phyloP scores from a whole-genome alignment of 2,113 vertebrate genomes.

The Hylia prasina region DNA sequence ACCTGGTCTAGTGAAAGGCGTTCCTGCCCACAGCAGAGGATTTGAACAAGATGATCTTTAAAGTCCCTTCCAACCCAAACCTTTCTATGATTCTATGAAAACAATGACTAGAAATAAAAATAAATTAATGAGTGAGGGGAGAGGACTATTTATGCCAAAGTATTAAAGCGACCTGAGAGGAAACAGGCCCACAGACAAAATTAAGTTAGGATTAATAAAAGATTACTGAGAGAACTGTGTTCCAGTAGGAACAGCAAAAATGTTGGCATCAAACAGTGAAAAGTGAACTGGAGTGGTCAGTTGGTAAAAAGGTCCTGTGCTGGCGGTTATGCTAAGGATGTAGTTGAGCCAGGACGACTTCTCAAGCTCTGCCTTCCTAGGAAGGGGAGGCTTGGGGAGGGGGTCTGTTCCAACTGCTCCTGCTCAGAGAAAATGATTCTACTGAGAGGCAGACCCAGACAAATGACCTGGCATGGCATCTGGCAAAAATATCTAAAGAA shows the following conservation, averaged over 20 bases:
- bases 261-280: background rate
- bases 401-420: background rate
- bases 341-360: background rate
- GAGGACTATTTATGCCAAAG: background rate
- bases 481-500: background rate
- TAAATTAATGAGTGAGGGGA: background rate
- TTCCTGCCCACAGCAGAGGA: fast-evolving
- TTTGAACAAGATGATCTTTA: background rate
- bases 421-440: background rate
- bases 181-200: background rate
- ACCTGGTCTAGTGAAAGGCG: no score
- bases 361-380: background rate
- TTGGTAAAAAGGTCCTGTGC: background rate
- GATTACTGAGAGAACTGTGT: background rate
- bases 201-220: background rate
- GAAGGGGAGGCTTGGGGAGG: background rate
- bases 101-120: background rate
- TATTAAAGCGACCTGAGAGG: background rate
- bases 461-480: background rate
- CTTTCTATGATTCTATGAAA: background rate
- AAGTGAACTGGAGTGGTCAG: background rate
- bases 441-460: background rate
- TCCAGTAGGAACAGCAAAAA: background rate
- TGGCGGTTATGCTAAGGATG: background rate
- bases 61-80: background rate